Base-by-base conservation (phyloP, 2,888 invertebrate genomes). In the Cepaea hortensis region DNA sequence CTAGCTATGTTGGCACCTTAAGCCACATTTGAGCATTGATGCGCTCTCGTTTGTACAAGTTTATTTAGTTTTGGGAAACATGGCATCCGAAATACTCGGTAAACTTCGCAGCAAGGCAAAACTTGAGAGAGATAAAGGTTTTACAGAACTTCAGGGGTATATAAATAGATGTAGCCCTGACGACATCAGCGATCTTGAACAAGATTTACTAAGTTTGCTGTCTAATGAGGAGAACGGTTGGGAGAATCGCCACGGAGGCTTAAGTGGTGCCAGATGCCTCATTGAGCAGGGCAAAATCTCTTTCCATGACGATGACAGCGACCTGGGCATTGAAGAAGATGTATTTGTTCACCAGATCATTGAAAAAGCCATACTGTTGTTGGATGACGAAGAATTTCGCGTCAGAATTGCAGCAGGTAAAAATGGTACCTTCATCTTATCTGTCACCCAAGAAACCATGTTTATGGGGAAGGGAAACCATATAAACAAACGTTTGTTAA, bases 391-490 rank as follows among this genome's bases (percentile, higher is more conserved):
- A 46, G 95, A 95, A 92, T 94, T 94, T 65, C 91, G 95, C 90
- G 95, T 95, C 11, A 90, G 95, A 88, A 91, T 95, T 77, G 94
- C 94, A 46, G 94, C 95, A 88, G 95, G 95, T 95, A 90, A 46
- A 13, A 11, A 20, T 72, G 35, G 35, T 35, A 35, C 35, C 35
- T 35, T 35, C 11, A 55, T 55, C 55, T 55, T 55, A 55, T 55
- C 11, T 55, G 55, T 11, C 55, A 35, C 35, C 35, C 35, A 35
- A 55, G 55, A 11, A 11, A 9, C 7, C 55, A 55, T 11, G 11
- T 55, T 55, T 55, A 55, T 55, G 55, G 11, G 55, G 55, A 55
- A 55, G 11, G 35, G 35, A 35, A 1, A 35, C 35, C 35, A 1
- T 35, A 35, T 35, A 35, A 35, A 35, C 35, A 35, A 35, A 35